Base-by-base conservation (phyloP, 23 tunicate genomes). In the Trididemnum miniatum region DNA sequence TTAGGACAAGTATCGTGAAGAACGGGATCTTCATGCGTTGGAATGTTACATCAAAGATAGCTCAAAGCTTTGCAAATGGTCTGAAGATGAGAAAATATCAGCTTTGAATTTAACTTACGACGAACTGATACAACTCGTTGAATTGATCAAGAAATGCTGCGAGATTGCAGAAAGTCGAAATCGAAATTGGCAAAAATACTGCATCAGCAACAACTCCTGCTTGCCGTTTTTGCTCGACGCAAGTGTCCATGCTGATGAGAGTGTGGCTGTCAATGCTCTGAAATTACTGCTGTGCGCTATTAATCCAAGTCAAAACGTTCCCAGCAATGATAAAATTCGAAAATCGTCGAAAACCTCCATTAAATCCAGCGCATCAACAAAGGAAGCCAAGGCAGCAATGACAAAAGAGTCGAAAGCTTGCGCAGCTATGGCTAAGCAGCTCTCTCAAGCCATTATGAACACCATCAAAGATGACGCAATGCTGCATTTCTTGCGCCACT, bases 101-200 rank as follows among this genome's bases (percentile, higher is more conserved):
- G 83, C 80, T 1, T 72, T 86, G 30, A 88, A 84, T 49, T 72
- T 93, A 0, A 80, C 93, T 15, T 93, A 93, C 57, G 86, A 93
- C 54, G 86, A 88, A 22, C 84, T 93, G 50, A 93, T 88, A 15
- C 51, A 74, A 15, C 84, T 93, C 18, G 93, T 88, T 22, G 89
- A 80, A 38, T 25, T 51, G n/a, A 59, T 93, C 72, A 84, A 84
- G 74, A 80, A 82, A 25, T 72, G 92, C 71, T 75, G 76, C 15
- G 93, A 77, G 66, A 83, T 93, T 31, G 98, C 98, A 0, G 80
- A 76, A 30, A 82, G 72, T 12, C 89, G 98, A 4, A 77, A 88
- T 31, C 50, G 35, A 29, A 93, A 88, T 65, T 93, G 98, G 98
- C 98, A 91, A 76, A 86, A 77, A 0, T 86, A 71, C 71, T 91